Conservation (phyloP, 2,888 invertebrate genomes). For the Papilio elwesi region DNA sequence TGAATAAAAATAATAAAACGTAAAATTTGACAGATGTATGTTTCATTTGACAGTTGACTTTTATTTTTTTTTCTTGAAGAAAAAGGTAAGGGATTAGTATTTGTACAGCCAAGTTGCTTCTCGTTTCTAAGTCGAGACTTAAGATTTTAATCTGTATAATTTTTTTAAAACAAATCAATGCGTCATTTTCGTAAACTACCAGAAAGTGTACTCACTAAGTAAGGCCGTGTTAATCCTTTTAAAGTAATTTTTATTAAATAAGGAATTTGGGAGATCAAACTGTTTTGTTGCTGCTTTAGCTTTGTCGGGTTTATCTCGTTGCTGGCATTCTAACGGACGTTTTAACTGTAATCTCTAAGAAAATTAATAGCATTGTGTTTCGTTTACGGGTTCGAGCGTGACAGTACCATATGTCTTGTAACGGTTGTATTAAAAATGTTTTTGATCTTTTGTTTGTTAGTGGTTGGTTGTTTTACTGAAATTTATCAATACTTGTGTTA, state of each 20-base stretch:
- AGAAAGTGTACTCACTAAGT: background rate
- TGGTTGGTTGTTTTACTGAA: background rate
- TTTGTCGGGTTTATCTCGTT: conserved; percentile 46
- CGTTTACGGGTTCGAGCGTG: conserved; percentile 24
- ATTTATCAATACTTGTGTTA: background rate
- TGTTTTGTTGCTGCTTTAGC: conserved; percentile 10
- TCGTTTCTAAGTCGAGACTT: conserved; percentile 6
- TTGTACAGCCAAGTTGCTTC: conserved; percentile 2
- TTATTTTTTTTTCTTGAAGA: background rate
- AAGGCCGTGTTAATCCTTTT: conserved; percentile 15
- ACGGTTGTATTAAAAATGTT: conserved; percentile 39
- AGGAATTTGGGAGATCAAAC: conserved; percentile 27
- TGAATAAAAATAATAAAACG: conserved; percentile 1
- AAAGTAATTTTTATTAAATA: conserved; percentile 18
- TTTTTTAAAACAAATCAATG: background rate
- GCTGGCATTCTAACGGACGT: conserved; percentile 43
- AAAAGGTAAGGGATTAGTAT: conserved; percentile 9
- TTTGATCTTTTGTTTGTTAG: conserved; percentile 17
- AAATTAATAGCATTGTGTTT: conserved; percentile 31
- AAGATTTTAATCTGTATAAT: conserved; percentile 10
- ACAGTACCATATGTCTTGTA: conserved; percentile 40
- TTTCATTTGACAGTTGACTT: background rate
- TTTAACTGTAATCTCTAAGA: conserved; percentile 39
- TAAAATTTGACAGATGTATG: background rate
- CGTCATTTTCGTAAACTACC: conserved; percentile 6